These are phyloP conservation scores for Machimus atricapillus DNA, from an alignment of 2,888 invertebrate genomes.

Conservation along the genomic window DNA sequence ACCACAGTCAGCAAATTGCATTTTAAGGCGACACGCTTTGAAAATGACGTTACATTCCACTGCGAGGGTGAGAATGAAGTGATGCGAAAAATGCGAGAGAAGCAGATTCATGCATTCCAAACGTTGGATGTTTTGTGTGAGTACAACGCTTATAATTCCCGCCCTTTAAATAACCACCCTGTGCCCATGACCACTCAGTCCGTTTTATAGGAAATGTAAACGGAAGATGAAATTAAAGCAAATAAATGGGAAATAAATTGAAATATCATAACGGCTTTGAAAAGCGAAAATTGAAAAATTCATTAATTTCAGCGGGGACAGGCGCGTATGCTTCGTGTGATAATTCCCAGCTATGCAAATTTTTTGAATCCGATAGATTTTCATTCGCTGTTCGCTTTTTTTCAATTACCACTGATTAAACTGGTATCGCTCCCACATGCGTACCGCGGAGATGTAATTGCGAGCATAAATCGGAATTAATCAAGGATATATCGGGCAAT, in stretches of 20 bases:
- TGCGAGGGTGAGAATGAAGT: conserved; percentile 86
- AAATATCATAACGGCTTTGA: background rate
- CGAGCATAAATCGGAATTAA: background rate
- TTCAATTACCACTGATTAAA: background rate
- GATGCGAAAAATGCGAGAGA: conserved; percentile 73
- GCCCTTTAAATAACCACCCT: background rate
- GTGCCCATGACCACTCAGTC: background rate
- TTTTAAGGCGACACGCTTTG: conserved; percentile 81
- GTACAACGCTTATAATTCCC: conserved; percentile 60
- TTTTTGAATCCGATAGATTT: background rate
- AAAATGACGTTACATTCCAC: conserved; percentile 79
- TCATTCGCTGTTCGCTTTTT: background rate
- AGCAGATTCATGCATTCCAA: conserved; percentile 74
- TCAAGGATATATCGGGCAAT: background rate
- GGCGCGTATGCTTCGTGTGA: background rate
- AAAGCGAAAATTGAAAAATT: background rate
- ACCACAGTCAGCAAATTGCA: conserved; percentile 79
- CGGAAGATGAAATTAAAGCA: background rate
- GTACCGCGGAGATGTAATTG: background rate
- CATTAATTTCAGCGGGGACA: background rate
- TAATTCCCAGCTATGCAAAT: background rate
- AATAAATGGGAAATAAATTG: background rate
- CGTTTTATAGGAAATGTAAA: background rate
- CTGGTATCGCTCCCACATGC: background rate
- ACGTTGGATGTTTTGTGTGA: conserved; percentile 87